Evolutionary conservation across 2,888 invertebrate genomes (phyloP).

Genomic region (Cataglyphis livida): DNA sequence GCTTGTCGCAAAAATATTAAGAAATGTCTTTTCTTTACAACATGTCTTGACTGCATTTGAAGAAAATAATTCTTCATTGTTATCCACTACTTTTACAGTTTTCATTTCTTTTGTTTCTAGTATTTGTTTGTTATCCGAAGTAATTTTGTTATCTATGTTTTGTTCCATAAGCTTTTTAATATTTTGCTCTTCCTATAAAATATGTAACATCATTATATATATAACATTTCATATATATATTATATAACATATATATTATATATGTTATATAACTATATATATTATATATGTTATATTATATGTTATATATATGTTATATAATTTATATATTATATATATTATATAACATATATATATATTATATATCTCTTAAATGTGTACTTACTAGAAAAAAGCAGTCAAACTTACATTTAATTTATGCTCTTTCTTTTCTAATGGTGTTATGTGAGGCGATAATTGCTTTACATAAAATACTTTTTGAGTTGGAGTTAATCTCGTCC

Average conservation of each 20-base stretch:
- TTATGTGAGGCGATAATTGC: slow-evolving; percentile 70
- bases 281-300: too few relatives aligned
- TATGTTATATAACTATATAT: too few relatives aligned
- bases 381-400: neutral
- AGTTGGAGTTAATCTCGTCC: slow-evolving; percentile 71
- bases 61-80: neutral
- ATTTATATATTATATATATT: too few relatives aligned
- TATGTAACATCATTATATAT: slow-evolving; percentile 21
- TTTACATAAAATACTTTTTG: slow-evolving; percentile 77
- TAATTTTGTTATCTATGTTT: neutral
- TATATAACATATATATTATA: too few relatives aligned
- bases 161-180: slow-evolving; percentile 31
- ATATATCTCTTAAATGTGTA: slow-evolving; percentile 16
- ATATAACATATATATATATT: slow-evolving; percentile 12
- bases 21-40: slow-evolving; percentile 27
- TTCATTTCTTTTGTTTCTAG: neutral
- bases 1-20: slow-evolving; percentile 74
- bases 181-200: slow-evolving; percentile 46
- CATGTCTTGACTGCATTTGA: neutral
- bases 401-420: slow-evolving; percentile 36
- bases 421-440: slow-evolving; percentile 42
- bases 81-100: neutral
- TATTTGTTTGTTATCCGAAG: slow-evolving; percentile 12
- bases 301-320: too few relatives aligned
- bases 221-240: slow-evolving; percentile 1